phyloP scores from a whole-genome alignment of 1,140 invertebrate genomes.

The Drosophila fuyamai region DNA sequence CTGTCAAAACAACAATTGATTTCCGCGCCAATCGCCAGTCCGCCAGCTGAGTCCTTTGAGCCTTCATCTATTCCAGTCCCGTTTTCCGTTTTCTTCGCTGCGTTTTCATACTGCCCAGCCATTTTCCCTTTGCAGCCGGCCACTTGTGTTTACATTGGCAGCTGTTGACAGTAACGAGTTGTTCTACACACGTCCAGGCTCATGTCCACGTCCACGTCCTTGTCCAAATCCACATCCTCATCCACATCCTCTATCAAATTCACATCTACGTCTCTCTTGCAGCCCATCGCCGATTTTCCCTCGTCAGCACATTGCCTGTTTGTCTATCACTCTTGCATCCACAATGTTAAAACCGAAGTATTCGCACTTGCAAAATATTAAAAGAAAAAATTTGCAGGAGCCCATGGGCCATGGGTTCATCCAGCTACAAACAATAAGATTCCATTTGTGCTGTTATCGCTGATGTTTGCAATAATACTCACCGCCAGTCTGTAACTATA shows the following conservation, averaged over 20 bases:
- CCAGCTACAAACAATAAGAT: conserved; percentile 10
- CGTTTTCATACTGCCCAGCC: conserved; percentile 48
- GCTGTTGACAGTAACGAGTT: conserved; percentile 80
- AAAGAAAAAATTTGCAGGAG: conserved; percentile 39
- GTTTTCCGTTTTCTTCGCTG: conserved; percentile 35
- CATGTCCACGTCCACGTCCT: conserved; percentile 17
- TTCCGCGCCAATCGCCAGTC: conserved; percentile 75
- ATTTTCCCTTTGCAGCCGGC: conserved; percentile 72
- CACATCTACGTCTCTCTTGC: conserved; percentile 40
- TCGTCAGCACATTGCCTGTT: conserved; percentile 78
- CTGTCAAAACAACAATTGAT: conserved; percentile 84
- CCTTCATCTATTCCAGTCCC: not conserved
- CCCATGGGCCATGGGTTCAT: conserved; percentile 11
- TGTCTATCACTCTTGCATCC: conserved; percentile 68
- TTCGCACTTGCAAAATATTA: conserved; percentile 68
- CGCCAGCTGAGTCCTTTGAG: conserved; percentile 56
- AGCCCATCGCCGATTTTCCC: conserved; percentile 64
- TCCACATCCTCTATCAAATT: not conserved
- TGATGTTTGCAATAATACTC: conserved; percentile 65
- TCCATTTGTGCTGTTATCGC: conserved; percentile 54
- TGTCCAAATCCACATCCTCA: conserved; percentile 13
- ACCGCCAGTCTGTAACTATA: not conserved
- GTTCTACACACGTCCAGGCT: conserved; percentile 70
- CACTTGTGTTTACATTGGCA: conserved; percentile 82
- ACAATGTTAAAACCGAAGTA: conserved; percentile 31